A percentile compares a stretch with the other conserved stretches of the same genome.
phyloP scores from a whole-genome alignment of 2,113 vertebrate species.

The Dermatemys mawii region DNA sequence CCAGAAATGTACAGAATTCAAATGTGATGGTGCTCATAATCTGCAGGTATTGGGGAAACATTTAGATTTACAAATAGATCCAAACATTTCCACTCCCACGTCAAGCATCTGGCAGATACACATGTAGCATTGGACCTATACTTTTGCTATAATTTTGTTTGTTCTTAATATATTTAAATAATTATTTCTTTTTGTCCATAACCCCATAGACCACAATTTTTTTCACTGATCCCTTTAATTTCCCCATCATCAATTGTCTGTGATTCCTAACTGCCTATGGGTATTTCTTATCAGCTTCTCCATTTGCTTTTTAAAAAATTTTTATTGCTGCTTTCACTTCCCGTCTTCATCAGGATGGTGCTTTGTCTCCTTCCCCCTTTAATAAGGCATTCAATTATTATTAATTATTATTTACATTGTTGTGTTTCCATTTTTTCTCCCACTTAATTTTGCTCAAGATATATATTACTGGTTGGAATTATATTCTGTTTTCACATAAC shows the following conservation, averaged over 20 bases:
- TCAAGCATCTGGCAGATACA: background rate
- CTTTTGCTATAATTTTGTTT: background rate
- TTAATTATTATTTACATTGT: background rate
- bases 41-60: slow-evolving; percentile 40
- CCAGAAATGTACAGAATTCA: slow-evolving; percentile 35
- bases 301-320: background rate
- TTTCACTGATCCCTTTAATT: background rate
- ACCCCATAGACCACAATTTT: background rate
- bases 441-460: background rate
- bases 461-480: background rate
- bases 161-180: background rate
- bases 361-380: background rate
- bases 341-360: background rate
- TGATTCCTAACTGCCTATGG: slow-evolving; percentile 4
- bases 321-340: slow-evolving; percentile 23
- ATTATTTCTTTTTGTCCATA: background rate
- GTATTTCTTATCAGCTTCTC: background rate
- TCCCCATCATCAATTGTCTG: background rate
- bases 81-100: background rate
- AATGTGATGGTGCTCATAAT: background rate
- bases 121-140: background rate
- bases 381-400: slow-evolving; percentile 16
- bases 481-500: background rate
- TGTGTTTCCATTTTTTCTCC: background rate
- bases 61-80: background rate